Conservation (phyloP, 1,140 invertebrate genomes). For the Theocolax elegans region DNA sequence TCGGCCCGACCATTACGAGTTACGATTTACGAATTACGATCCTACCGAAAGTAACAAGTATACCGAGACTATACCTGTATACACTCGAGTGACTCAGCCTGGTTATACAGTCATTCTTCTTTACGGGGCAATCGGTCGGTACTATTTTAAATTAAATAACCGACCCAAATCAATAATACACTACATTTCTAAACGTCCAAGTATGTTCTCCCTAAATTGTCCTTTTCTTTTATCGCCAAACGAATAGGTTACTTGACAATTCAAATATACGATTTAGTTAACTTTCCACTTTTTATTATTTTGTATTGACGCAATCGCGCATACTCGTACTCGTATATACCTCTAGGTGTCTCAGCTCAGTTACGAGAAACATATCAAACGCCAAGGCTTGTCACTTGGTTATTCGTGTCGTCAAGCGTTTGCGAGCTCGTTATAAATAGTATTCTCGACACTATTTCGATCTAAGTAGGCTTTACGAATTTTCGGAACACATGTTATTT, state of each 20-base stretch:
- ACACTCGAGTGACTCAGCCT: background rate
- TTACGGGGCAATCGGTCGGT: too few species aligned
- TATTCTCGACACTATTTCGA: background rate
- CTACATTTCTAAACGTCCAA: background rate
- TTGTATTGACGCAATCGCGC: background rate
- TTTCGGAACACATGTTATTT: background rate
- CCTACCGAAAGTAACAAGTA: conserved; percentile 34
- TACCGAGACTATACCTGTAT: too few species aligned
- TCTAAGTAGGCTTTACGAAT: background rate
- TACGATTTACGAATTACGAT: conserved; percentile 49
- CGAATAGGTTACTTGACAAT: conserved; percentile 10
- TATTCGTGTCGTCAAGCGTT: conserved; percentile 1
- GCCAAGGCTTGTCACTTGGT: background rate
- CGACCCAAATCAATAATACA: background rate
- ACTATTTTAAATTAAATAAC: background rate
- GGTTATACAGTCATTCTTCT: background rate
- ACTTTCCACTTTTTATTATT: background rate
- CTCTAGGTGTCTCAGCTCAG: too few species aligned
- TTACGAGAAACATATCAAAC: too few species aligned
- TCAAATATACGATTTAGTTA: background rate
- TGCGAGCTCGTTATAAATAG: background rate
- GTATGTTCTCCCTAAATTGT: background rate
- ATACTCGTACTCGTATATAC: too few species aligned
- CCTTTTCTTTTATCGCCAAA: background rate
- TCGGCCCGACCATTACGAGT: conserved; percentile 47